Evolutionary conservation across 2,113 vertebrate genomes (phyloP).

Genomic region (Aphelocoma coerulescens): DNA sequence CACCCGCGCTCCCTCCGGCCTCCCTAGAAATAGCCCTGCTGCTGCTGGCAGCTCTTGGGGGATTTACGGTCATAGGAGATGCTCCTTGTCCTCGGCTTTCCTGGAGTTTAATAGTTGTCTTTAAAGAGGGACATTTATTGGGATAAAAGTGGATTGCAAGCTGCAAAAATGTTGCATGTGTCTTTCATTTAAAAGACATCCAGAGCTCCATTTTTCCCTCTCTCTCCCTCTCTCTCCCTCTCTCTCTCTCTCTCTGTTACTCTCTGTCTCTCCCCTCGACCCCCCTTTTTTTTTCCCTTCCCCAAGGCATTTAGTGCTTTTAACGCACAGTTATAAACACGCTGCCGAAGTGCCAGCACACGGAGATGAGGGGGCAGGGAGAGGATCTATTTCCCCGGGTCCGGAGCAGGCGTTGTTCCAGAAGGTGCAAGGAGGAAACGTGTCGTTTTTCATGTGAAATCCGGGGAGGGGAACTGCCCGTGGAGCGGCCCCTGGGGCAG

Average conservation of each 20-base stretch:
- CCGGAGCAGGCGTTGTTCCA: neutral
- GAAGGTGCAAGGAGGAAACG: neutral
- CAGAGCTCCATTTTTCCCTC: neutral
- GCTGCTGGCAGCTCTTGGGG: neutral
- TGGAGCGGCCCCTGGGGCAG: neutral
- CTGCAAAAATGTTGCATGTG: constrained; percentile 42
- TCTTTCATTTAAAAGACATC: constrained; percentile 71
- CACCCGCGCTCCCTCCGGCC: neutral
- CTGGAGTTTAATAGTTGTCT: neutral
- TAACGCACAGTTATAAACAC: constrained; percentile 59
- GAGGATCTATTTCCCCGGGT: neutral
- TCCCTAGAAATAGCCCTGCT: neutral
- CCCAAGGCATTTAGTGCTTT: constrained; percentile 49
- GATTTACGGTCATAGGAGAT: neutral
- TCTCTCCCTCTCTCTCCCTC: neutral
- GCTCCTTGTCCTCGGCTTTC: neutral
- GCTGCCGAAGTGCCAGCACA: neutral
- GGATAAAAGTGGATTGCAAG: constrained; percentile 15
- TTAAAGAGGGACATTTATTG: constrained; percentile 25
- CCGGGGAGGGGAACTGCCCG: neutral
- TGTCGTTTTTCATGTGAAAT: neutral
- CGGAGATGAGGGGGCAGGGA: neutral
- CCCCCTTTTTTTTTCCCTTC: neutral
- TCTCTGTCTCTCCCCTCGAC: too few relatives aligned
- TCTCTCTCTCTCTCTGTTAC: neutral